Base-by-base conservation (phyloP, 2,888 invertebrate species). In the Allygus modestus region DNA sequence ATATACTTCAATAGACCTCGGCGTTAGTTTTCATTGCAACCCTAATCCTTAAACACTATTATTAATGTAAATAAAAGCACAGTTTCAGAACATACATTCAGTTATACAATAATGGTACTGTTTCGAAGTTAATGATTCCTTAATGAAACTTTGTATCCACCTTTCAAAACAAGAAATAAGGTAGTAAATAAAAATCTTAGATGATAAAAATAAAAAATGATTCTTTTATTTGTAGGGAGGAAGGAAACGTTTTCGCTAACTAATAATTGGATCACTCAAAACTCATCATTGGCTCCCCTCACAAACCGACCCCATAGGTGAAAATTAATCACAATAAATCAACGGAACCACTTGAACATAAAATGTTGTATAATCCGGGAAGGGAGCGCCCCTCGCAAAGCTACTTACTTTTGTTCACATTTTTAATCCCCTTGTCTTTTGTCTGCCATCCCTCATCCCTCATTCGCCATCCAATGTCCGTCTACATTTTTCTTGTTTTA, bases 211-310 rank as follows among this genome's bases (percentile, higher is more conserved):
- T n/a, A n/a, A n/a, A 37, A 37, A 37, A 4, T 9, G 5, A 9
- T 37, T 9, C 37, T 7, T 37, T 4, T 37, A 37, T 37, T 37
- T 37, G 4, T 37, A 37, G 37, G 37, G 37, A 92, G 91, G n/a
- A 61, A 2, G 58, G 2, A 69, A 37, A 37, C 37, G 9, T 37
- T 37, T 37, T 7, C 37, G 37, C 9, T 37, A 37, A 37, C 46
- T 37, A 23, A 46, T 75, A 75, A 75, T 75, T 65, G 65, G 65
- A 65, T 65, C 65, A 31, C 28, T 65, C 65, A 15, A 28, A 65
- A 65, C 65, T 65, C 65, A 20, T 73, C 41, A 28, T 41, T 1
- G 31, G 20, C 15, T 75, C 41, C 75, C 26, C 26, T n/a, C 79
- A 37, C 77, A 77, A 73, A 33, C 26, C 51, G 54, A 79, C 54